phyloP scores from a whole-genome alignment of 1,140 invertebrate species.

The Cheumatopsyche charites region DNA sequence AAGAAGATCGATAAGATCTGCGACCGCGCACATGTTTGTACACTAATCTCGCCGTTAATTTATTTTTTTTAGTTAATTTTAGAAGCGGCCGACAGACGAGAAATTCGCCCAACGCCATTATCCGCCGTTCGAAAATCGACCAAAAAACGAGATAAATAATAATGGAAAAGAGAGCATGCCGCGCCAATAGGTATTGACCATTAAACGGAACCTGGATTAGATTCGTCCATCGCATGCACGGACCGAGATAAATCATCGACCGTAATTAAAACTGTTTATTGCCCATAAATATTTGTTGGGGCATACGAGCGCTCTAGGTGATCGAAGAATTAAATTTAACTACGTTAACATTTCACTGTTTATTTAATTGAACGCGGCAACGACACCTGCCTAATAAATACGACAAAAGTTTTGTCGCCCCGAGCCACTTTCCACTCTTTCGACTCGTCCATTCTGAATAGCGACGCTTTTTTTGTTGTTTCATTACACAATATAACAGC shows the following conservation, averaged over 20 bases:
- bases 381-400: slow-evolving; percentile 31
- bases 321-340: slow-evolving; percentile 35
- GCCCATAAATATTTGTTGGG: slow-evolving; percentile 41
- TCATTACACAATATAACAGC: not conserved
- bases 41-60: slow-evolving; percentile 24
- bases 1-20: slow-evolving; percentile 23
- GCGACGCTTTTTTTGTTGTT: too few relatives aligned
- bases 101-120: not conserved
- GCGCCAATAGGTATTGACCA: not conserved
- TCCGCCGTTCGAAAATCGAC: too few relatives aligned
- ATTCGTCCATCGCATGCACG: slow-evolving; percentile 12
- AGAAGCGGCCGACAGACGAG: slow-evolving; percentile 10
- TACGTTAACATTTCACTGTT: slow-evolving; percentile 35
- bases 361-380: slow-evolving; percentile 32
- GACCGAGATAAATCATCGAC: slow-evolving; percentile 39
- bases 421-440: slow-evolving; percentile 4
- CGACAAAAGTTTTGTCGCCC: slow-evolving; percentile 32
- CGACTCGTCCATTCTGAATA: not conserved
- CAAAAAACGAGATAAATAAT: slow-evolving; percentile 17
- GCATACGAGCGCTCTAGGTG: slow-evolving; percentile 27
- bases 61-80: slow-evolving; percentile 12
- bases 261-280: slow-evolving; percentile 43
- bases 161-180: not conserved
- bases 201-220: slow-evolving; percentile 33
- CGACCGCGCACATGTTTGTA: slow-evolving; percentile 23